Evolutionary conservation across 2,888 invertebrate genomes (phyloP).

Genomic region (Phytoseiulus persimilis): DNA sequence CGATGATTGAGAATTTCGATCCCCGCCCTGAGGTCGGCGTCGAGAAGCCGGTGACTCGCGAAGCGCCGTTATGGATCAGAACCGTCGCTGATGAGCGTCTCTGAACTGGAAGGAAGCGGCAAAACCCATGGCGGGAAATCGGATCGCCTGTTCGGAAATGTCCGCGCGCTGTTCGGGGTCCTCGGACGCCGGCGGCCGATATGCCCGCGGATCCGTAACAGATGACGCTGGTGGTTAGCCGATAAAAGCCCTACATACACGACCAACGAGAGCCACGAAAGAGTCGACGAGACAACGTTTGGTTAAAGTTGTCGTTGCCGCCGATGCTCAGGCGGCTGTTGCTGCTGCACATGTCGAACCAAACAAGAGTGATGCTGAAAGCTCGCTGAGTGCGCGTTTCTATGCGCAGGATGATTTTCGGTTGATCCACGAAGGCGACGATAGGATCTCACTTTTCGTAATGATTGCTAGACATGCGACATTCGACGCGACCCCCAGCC

Average conservation of each 20-base stretch:
- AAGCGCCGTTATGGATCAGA: too few relatives aligned
- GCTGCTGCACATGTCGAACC: not conserved
- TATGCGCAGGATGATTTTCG: not conserved
- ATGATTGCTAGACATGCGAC: constrained; percentile 5
- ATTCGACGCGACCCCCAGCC: not conserved
- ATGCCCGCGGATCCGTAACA: not conserved
- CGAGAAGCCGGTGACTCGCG: too few relatives aligned
- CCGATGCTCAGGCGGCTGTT: not conserved
- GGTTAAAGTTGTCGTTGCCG: not conserved
- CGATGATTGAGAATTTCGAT: not conserved
- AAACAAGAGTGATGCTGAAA: not conserved
- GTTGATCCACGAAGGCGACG: constrained; percentile 5
- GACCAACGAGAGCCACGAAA: not conserved
- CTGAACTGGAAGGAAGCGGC: too few relatives aligned
- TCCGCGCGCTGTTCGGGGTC: not conserved
- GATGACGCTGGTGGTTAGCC: not conserved
- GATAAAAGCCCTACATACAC: not conserved
- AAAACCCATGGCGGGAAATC: too few relatives aligned
- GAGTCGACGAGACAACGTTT: not conserved
- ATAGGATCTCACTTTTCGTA: not conserved
- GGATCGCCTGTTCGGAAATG: not conserved
- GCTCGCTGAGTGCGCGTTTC: not conserved
- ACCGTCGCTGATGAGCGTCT: too few relatives aligned
- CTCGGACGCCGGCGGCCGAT: not conserved
- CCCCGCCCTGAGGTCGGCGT: too few relatives aligned